phyloP scores from a whole-genome alignment of 2,888 invertebrate genomes.

The Pinctada fucata region DNA sequence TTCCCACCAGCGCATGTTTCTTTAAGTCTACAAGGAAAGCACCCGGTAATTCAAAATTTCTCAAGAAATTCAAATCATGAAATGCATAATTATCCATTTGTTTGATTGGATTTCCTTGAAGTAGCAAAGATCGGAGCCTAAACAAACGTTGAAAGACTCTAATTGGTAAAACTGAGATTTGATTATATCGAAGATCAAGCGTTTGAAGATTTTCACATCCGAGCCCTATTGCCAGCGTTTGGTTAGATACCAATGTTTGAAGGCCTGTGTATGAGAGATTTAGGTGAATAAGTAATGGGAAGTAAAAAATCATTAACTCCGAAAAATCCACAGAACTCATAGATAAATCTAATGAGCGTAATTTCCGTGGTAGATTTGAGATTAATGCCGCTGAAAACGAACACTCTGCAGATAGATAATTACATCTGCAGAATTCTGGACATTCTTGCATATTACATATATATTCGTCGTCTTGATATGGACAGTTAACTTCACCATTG shows the following conservation, averaged over 20 bases:
- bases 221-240: neutral
- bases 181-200: neutral
- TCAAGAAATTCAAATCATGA: no score
- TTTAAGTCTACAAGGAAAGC: no score
- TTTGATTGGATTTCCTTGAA: neutral
- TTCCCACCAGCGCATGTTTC: no score
- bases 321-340: no score
- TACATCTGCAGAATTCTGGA: neutral
- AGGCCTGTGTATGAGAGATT: neutral
- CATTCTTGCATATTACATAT: neutral
- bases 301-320: no score
- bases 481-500: neutral
- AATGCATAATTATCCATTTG: no score
- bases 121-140: neutral
- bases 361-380: neutral
- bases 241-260: neutral
- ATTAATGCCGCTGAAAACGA: neutral
- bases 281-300: neutral
- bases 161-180: neutral
- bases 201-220: neutral
- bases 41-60: no score
- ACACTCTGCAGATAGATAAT: neutral
- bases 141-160: neutral
- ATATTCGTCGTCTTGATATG: neutral
- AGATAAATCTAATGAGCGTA: neutral